Base-by-base conservation (phyloP, 2,113 vertebrate genomes). In the Mormyrus iriodes region DNA sequence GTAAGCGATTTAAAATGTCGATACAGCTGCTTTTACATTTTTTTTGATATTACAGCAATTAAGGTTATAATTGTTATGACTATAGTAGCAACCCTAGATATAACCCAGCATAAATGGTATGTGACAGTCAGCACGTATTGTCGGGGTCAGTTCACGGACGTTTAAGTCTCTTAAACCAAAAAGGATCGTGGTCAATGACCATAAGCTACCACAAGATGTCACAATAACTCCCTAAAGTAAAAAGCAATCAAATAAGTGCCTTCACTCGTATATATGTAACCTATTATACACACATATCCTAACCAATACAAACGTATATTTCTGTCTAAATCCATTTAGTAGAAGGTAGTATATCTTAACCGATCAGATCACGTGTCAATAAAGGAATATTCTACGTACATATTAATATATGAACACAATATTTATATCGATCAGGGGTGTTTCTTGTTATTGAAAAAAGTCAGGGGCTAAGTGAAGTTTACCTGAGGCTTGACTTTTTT, bases 131-230 rank as follows among this genome's bases (percentile, higher is more conserved):
- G n/a, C 19, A 86, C 7, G 12, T 39, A 8, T 10, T 55, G 15
- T 19, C 48, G 19, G 82, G 53, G n/a, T 39, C 82, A 55, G 19
- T 2, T 35, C 51, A 53, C 51, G 27, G 19, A 19, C 17, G 44
- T 85, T 35, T 61, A n/a, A n/a, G 55, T 61, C 55, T 61, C 51
- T 53, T 86, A 53, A 53, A 10, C 85, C 31, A 39, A 27, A 55
- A 61, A 61, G 12, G 31, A 19, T 31, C n/a, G 48, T 48, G 21
- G 19, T 35, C n/a, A 53, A 86, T 52, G 35, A 88, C 88, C 87
- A 0, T 7, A 0, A 65, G 44, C 12, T n/a, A 61, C 91, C 93
- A 92, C 93, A 91, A 92, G 92, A 76, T 93, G 93, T 92, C 93
- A 46, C 89, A 90, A 88, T 88, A 86, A 90, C 85, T 89, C 87